phyloP scores from a whole-genome alignment of 92 coral and sea anemone genomes.

The Actinostola sp. region DNA sequence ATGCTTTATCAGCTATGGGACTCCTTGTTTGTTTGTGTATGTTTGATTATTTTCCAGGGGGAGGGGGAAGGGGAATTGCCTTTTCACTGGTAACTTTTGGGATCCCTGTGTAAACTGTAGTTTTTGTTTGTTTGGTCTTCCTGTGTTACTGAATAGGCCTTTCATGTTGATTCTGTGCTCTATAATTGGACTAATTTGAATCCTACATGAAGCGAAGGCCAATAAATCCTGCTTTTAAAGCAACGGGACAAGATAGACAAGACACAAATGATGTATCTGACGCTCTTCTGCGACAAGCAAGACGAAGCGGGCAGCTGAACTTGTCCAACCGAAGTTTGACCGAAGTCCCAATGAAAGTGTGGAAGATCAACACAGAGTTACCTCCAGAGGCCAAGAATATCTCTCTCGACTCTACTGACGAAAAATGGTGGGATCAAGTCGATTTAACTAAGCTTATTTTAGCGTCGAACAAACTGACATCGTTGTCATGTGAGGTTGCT shows the following conservation, averaged over 20 bases:
- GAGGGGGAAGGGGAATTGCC: no score
- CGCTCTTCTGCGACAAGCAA: constrained; percentile 82
- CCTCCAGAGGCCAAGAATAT: constrained; percentile 86
- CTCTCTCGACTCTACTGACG: constrained; percentile 81
- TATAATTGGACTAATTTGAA: background rate
- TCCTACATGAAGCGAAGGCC: constrained; percentile 56
- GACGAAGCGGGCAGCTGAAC: constrained; percentile 92
- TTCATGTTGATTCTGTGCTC: background rate
- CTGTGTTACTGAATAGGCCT: background rate
- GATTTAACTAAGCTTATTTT: constrained; percentile 84
- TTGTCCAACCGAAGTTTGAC: constrained; percentile 79
- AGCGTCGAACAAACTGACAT: constrained; percentile 83
- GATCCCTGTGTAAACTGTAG: no score
- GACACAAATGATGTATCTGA: constrained; percentile 74
- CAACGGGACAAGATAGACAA: constrained; percentile 25
- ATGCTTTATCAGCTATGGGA: no score
- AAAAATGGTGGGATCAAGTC: constrained; percentile 93
- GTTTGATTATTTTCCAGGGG: no score
- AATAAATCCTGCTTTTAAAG: constrained; percentile 55
- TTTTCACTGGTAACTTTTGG: no score
- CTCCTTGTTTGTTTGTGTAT: no score
- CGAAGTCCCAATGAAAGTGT: constrained; percentile 87
- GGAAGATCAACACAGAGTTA: constrained; percentile 84
- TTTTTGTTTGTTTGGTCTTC: background rate
- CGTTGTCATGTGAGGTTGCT: constrained; percentile 67